Conservation (phyloP, 2,888 invertebrate species). For the Tricholauxania praeusta region DNA sequence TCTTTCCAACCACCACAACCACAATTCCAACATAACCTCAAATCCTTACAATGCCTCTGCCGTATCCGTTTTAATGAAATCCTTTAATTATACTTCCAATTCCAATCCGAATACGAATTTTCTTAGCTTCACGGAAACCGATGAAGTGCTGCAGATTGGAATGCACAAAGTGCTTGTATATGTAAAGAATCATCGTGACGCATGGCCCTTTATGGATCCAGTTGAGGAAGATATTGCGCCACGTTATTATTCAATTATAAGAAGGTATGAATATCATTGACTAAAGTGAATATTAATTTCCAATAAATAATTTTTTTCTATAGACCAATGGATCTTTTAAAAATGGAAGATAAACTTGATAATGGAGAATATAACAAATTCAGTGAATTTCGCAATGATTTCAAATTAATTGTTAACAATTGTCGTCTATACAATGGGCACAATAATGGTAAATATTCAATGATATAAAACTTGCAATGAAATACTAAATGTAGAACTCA, state of each 20-base stretch:
- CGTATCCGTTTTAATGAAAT: slow-evolving; percentile 38
- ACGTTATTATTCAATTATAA: slow-evolving; percentile 80
- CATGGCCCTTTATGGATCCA: slow-evolving; percentile 95
- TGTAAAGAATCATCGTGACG: slow-evolving; percentile 88
- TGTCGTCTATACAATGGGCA: slow-evolving; percentile 93
- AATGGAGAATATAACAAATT: slow-evolving; percentile 83
- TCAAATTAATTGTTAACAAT: slow-evolving; percentile 92
- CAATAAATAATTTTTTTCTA: slow-evolving; percentile 15
- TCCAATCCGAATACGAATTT: slow-evolving; percentile 65
- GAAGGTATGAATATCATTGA: slow-evolving; percentile 65
- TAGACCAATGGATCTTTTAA: slow-evolving; percentile 88
- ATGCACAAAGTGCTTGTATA: slow-evolving; percentile 93
- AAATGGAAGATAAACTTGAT: slow-evolving; percentile 89
- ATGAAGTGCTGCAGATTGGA: slow-evolving; percentile 87
- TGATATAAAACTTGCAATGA: slow-evolving; percentile 1
- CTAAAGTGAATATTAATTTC: neutral
- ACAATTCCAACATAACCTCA: slow-evolving; percentile 37
- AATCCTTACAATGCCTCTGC: slow-evolving; percentile 34
- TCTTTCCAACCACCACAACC: slow-evolving; percentile 33
- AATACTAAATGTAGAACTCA: neutral
- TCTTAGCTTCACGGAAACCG: slow-evolving; percentile 81
- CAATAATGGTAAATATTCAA: slow-evolving; percentile 80
- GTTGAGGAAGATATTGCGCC: slow-evolving; percentile 95
- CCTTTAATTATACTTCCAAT: slow-evolving; percentile 58
- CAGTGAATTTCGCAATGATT: slow-evolving; percentile 86